Conservation (phyloP, 2,113 vertebrate species). For the Chaetura pelagica region DNA sequence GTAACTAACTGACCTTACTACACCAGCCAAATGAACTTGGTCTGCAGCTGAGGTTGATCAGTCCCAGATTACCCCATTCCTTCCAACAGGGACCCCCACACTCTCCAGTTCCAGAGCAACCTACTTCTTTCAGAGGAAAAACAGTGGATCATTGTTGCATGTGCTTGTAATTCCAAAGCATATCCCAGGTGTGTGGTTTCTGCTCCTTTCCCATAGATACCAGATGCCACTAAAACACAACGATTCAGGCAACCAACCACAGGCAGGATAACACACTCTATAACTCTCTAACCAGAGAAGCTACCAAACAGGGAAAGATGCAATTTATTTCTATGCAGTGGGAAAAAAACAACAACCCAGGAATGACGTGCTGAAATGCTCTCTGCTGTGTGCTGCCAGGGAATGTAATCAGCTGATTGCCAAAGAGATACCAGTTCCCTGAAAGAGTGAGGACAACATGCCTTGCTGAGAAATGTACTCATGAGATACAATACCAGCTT, state of each 20-base stretch:
- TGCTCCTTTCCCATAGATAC: background rate
- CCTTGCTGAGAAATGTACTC: constrained; percentile 40
- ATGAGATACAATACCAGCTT: constrained; percentile 33
- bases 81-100: background rate
- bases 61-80: background rate
- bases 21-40: background rate
- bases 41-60: background rate
- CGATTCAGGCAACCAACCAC: background rate
- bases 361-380: constrained; percentile 35
- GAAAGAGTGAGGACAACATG: constrained; percentile 44
- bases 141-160: accelerated
- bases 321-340: constrained; percentile 6
- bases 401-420: constrained; percentile 59
- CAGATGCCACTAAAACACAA: background rate
- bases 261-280: background rate
- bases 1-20: background rate
- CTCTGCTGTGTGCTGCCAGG: constrained; percentile 40
- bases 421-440: constrained; percentile 56
- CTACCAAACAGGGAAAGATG: background rate
- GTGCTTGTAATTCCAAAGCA: background rate
- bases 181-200: background rate
- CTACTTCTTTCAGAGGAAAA: background rate
- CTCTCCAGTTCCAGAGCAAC: background rate
- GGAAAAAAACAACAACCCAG: background rate
- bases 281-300: background rate